Evolutionary conservation across 2,888 invertebrate species (phyloP).

Genomic region (Leucoma salicis): DNA sequence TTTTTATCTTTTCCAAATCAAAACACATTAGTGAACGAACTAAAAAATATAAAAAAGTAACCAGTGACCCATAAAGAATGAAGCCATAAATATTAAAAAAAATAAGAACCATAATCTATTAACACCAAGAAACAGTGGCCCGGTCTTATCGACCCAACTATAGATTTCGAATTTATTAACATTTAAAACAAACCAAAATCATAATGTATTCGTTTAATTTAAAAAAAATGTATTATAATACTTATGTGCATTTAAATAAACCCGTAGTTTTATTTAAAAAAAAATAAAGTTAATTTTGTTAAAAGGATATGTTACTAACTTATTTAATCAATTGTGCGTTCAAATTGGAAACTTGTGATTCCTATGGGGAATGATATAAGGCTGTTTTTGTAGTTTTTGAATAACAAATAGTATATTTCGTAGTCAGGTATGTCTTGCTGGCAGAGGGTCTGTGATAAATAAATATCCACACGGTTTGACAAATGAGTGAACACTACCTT

Average conservation of each 20-base stretch:
- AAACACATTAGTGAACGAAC: slow-evolving; percentile 5
- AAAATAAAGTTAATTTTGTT: slow-evolving; percentile 17
- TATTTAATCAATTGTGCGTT: slow-evolving; percentile 9
- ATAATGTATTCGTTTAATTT: not conserved
- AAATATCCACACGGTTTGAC: slow-evolving; percentile 74
- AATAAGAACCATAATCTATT: slow-evolving; percentile 56
- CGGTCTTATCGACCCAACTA: slow-evolving; percentile 51
- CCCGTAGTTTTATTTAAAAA: slow-evolving; percentile 2
- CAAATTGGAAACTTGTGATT: not conserved
- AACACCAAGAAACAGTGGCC: slow-evolving; percentile 72
- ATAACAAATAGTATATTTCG: slow-evolving; percentile 19
- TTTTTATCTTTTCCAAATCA: slow-evolving; percentile 8
- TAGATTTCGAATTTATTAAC: slow-evolving; percentile 70
- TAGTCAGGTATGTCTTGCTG: slow-evolving; percentile 60
- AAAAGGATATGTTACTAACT: slow-evolving; percentile 21
- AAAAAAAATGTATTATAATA: not conserved
- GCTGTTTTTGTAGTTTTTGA: slow-evolving; percentile 5
- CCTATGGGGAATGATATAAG: slow-evolving; percentile 25
- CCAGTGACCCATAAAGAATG: slow-evolving; percentile 33
- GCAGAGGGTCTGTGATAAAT: slow-evolving; percentile 77
- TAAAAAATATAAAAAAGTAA: slow-evolving; percentile 8
- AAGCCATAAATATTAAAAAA: slow-evolving; percentile 46
- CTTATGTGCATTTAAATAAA: slow-evolving; percentile 12
- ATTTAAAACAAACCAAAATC: slow-evolving; percentile 33
- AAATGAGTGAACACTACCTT: slow-evolving; percentile 75